Conservation (phyloP, 2,888 invertebrate species). For the Horisme vitalbata region DNA sequence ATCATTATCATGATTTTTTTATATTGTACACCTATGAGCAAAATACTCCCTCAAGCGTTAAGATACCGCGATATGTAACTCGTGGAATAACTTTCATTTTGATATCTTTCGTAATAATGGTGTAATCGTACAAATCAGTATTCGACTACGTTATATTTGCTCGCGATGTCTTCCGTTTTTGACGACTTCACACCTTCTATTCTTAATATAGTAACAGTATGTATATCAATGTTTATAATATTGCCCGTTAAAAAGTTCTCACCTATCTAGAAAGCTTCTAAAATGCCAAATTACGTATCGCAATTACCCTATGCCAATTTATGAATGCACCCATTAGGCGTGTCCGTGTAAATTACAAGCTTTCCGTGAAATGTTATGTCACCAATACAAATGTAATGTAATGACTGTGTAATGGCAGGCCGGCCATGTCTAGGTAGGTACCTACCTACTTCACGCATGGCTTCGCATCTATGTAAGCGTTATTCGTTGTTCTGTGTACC, state of each 20-base stretch:
- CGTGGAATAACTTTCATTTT: constrained; percentile 48
- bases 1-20: too few relatives aligned
- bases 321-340: background rate
- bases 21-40: too few relatives aligned
- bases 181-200: constrained; percentile 38
- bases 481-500: constrained; percentile 14
- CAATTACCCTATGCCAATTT: background rate
- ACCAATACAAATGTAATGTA: background rate
- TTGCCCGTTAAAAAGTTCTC: too few relatives aligned
- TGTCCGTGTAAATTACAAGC: background rate
- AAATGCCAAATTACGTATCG: background rate
- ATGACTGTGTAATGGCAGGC: background rate
- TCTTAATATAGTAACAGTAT: constrained; percentile 9
- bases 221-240: too few relatives aligned
- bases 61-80: constrained; percentile 47
- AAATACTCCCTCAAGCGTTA: constrained; percentile 43
- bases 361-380: background rate
- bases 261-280: background rate
- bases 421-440: constrained; percentile 3
- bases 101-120: constrained; percentile 49
- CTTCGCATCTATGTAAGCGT: constrained; percentile 16
- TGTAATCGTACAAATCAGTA: constrained; percentile 41
- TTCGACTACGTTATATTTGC: constrained; percentile 29
- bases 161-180: constrained; percentile 35
- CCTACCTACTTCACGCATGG: constrained; percentile 4